These are phyloP conservation scores for Sminthopsis crassicaudata DNA, from an alignment of 2,113 vertebrate species.

Conservation along the genomic window DNA sequence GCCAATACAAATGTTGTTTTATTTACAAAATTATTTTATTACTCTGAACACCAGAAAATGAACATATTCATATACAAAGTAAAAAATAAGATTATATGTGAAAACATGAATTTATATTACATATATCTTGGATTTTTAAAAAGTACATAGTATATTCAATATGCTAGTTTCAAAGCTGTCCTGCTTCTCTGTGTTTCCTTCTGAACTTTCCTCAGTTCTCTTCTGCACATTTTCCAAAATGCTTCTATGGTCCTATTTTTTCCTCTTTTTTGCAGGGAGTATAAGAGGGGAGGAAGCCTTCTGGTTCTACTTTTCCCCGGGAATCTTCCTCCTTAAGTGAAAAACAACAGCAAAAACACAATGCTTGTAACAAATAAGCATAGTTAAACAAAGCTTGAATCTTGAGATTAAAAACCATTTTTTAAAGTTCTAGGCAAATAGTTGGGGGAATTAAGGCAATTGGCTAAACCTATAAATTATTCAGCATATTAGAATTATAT, in stretches of 20 bases:
- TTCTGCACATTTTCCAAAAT: neutral
- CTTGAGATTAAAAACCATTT: neutral
- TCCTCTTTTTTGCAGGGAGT: neutral
- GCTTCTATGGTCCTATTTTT: neutral
- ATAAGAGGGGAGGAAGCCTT: neutral
- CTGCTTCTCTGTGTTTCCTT: neutral
- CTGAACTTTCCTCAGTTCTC: neutral
- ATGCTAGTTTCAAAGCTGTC: neutral
- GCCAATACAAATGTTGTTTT: neutral
- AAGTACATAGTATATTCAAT: neutral
- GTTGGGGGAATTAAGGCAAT: constrained; percentile 32
- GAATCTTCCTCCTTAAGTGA: neutral
- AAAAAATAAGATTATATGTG: neutral
- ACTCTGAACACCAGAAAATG: neutral
- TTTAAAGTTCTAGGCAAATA: neutral
- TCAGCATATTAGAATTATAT: constrained; percentile 27
- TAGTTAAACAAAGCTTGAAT: neutral
- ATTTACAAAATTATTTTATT: neutral
- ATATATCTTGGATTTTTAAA: neutral
- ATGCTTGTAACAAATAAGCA: neutral
- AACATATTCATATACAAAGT: neutral
- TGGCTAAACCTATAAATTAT: neutral
- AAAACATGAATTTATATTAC: neutral
- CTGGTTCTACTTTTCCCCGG: neutral
- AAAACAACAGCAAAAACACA: neutral